These are phyloP conservation scores for Pristionchus arcanus DNA, from an alignment of 2,888 invertebrate species.

Conservation along the genomic window DNA sequence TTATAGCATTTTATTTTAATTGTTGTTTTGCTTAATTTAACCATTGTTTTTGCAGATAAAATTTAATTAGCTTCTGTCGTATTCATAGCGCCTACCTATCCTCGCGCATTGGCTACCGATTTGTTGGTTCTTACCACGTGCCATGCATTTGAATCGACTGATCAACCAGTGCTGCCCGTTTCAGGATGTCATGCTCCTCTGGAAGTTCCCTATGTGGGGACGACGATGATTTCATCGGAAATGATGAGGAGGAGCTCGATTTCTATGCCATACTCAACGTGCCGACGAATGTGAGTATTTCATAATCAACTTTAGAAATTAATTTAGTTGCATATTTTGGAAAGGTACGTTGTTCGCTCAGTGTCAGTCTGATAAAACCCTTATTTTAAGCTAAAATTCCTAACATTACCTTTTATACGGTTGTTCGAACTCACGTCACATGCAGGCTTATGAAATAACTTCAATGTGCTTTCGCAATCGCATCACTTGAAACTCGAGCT, in stretches of 20 bases:
- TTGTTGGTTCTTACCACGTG: neutral
- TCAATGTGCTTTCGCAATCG: slow-evolving; percentile 10
- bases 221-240: slow-evolving; percentile 66
- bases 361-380: too few relatives aligned
- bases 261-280: slow-evolving; percentile 78
- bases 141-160: neutral
- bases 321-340: too few relatives aligned
- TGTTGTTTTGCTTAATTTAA: neutral
- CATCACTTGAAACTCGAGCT: neutral
- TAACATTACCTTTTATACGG: neutral
- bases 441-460: neutral
- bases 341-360: too few relatives aligned
- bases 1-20: neutral
- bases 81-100: neutral
- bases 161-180: neutral
- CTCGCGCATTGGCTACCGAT: neutral
- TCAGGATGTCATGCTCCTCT: slow-evolving; percentile 68
- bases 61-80: neutral
- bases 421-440: too few relatives aligned
- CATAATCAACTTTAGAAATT: neutral
- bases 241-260: slow-evolving; percentile 75
- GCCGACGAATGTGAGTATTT: slow-evolving; percentile 69
- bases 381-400: too few relatives aligned
- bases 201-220: slow-evolving; percentile 68
- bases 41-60: neutral